A percentile compares a stretch with the other conserved stretches of the same genome.
These are phyloP conservation scores for Melipona beecheii DNA, from an alignment of 2,888 invertebrate genomes.

Conservation along the genomic window DNA sequence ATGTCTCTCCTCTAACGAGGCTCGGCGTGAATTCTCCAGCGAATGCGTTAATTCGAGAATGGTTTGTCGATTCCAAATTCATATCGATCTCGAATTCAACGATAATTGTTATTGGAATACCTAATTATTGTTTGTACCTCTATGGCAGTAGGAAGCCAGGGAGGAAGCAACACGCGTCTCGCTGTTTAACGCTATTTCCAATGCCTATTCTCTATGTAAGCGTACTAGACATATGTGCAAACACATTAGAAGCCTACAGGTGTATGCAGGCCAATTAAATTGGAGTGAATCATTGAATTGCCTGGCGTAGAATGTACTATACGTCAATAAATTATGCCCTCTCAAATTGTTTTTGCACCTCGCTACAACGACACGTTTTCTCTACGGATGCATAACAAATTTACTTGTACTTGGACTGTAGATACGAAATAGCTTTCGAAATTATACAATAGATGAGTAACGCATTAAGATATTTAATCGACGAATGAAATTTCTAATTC, in stretches of 20 bases:
- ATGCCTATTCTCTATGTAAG: constrained; percentile 62
- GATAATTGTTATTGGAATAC: constrained; percentile 76
- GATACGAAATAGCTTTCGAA: too few relatives aligned
- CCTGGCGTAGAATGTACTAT: not conserved
- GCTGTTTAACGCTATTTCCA: constrained; percentile 72
- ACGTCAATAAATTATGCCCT: not conserved
- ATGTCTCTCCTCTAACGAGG: constrained; percentile 17
- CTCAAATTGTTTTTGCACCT: too few relatives aligned
- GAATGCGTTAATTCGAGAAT: constrained; percentile 65
- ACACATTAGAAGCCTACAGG: constrained; percentile 28
- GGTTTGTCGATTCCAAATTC: constrained; percentile 69
- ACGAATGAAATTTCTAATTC: too few relatives aligned
- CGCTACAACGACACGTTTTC: too few relatives aligned
- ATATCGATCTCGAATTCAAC: constrained; percentile 73
- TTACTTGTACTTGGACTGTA: too few relatives aligned
- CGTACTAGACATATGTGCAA: constrained; percentile 31
- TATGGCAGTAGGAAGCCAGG: not conserved
- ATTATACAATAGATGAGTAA: too few relatives aligned
- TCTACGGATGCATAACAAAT: too few relatives aligned
- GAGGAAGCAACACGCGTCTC: constrained; percentile 37
- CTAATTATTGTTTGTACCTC: constrained; percentile 75
- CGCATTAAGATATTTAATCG: too few relatives aligned
- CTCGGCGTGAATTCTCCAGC: constrained; percentile 22
- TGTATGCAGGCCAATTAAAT: constrained; percentile 3
- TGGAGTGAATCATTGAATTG: not conserved